Evolutionary conservation across 2,113 vertebrate species (phyloP), one percentile per base, ranked within the genome.

Genomic region (Ophthalmolycus amberensis): DNA sequence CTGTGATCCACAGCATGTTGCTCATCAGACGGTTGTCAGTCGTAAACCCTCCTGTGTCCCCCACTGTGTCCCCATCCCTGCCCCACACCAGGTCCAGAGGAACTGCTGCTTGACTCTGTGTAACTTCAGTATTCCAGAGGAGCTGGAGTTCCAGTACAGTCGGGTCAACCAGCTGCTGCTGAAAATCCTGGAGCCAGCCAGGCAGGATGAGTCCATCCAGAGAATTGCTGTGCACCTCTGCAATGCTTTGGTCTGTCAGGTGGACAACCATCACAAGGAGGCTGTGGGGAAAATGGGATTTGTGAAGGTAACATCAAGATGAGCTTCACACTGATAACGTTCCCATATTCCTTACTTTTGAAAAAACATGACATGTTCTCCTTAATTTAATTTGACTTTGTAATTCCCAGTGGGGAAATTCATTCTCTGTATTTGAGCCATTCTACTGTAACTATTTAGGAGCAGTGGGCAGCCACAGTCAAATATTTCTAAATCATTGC

Each of bases 231-330:
- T 99, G 63, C 98, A 99, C 88, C 96, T 99, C 78, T 99, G 98
- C 90, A 99, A 99, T 0, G 98, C 98, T 27, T 89, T 99, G 85
- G 98, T 99, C 89, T 99, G 98, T 92, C 98, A 99, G 94, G 98
- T 99, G 93, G 98, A 99, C 95, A 99, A 99, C 0, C 97, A 99
- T 85, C 98, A 99, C 90, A 99, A 99, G 83, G 98, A 99, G 85
- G 97, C 97, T 0, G 98, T 99, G 84, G 98, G 98, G 58, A 98
- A 98, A 95, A 99, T 99, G 98, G 98, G 98, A 25, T 99, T 99
- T 27, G 98, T 99, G 7, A 97, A 96, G 97, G 98, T 99, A 80
- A 85, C n/a, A 22, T 54, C 5, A 14, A 54, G 9, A 67, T 10
- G 2, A 58, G 12, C 8, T 40, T 40, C 25, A 15, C 3, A 38